Evolutionary conservation across 2,888 invertebrate genomes (phyloP).

Genomic region (Dusona sp.): DNA sequence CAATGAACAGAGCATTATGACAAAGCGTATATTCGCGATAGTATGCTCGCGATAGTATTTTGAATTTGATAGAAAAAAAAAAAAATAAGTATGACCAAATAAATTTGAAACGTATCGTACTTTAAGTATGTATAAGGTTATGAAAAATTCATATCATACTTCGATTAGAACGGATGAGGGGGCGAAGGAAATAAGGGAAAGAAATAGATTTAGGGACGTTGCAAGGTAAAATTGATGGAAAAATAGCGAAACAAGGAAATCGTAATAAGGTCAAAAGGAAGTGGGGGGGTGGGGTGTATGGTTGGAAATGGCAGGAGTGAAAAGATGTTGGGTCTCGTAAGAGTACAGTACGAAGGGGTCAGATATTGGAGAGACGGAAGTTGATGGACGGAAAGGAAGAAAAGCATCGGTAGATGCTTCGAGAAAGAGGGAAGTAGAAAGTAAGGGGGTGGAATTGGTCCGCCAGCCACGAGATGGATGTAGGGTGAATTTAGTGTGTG

Average conservation of each 20-base stretch:
- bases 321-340: conserved; percentile 19
- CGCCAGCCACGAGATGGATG: conserved; percentile 63
- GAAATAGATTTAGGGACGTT: background rate
- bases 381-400: conserved; percentile 28
- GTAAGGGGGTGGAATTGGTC: conserved; percentile 47
- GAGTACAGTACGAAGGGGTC: conserved; percentile 63
- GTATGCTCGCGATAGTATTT: too few species aligned
- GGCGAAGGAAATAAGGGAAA: background rate
- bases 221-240: background rate
- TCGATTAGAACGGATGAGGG: background rate
- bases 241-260: conserved; percentile 64
- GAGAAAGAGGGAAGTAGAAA: conserved; percentile 11
- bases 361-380: conserved; percentile 38
- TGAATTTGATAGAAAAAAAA: background rate
- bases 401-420: conserved; percentile 37
- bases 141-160: background rate
- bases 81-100: background rate
- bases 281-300: conserved; percentile 55
- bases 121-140: background rate
- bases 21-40: background rate
- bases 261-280: conserved; percentile 75
- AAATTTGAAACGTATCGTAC: background rate
- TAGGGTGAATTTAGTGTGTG: conserved; percentile 65
- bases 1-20: background rate
- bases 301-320: conserved; percentile 3